Conservation (phyloP, 1,140 invertebrate species). For the Colletes gigas region DNA sequence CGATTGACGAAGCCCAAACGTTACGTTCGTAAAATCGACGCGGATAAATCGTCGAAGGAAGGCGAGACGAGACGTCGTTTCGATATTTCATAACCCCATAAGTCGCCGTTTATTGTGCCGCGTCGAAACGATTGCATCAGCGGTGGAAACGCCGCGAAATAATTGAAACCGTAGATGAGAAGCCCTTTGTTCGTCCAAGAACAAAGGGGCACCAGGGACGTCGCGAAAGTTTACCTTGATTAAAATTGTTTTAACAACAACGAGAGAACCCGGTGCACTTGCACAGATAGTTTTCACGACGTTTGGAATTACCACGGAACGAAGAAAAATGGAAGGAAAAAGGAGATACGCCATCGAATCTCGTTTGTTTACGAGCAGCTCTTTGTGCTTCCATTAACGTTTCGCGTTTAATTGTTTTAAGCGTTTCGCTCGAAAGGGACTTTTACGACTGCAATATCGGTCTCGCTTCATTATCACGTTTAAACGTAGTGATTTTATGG, state of each 20-base stretch:
- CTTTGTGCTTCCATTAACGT: slow-evolving; percentile 2
- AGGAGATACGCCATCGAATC: background rate
- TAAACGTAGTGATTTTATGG: background rate
- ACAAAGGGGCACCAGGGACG: slow-evolving; percentile 45
- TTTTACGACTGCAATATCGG: background rate
- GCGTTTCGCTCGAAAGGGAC: background rate
- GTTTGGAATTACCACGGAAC: slow-evolving; percentile 7
- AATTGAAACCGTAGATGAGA: slow-evolving; percentile 42
- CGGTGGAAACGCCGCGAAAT: slow-evolving; percentile 27
- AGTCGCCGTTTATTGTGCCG: background rate
- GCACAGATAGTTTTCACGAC: slow-evolving; percentile 26
- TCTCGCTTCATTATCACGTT: slow-evolving; percentile 2
- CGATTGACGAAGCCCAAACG: background rate
- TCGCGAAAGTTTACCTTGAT: slow-evolving; percentile 55
- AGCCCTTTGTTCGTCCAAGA: slow-evolving; percentile 37
- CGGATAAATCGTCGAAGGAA: no score
- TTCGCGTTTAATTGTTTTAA: slow-evolving; percentile 3
- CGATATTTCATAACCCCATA: background rate
- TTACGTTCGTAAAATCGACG: background rate
- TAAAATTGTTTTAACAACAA: slow-evolving; percentile 64
- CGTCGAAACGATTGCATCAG: background rate
- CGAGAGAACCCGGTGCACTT: slow-evolving; percentile 2
- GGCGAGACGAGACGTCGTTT: background rate
- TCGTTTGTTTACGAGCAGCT: background rate
- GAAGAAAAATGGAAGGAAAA: background rate